Base-by-base conservation (phyloP, 2,797 vertebrate species). In the Typhlichthys eigenmanni region DNA sequence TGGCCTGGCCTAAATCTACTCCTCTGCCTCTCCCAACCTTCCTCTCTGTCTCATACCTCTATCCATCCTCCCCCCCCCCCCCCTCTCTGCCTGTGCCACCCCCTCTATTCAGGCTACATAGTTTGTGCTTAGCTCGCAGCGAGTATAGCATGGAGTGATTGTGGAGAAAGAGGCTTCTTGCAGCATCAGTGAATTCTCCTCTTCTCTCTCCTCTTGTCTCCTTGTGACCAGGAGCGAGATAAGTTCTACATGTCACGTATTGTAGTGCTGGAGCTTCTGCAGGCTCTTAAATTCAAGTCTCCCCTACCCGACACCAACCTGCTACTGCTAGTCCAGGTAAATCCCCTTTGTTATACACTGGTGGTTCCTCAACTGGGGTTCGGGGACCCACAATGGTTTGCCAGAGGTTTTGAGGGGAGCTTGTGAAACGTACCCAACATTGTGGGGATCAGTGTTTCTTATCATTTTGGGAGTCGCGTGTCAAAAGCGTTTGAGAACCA, bases 171-270 rank as follows among this genome's bases (percentile, higher is more conserved):
- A 76, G 75, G 83, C 81, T 84, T 83, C 85, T 83, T 87, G 85
- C 85, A 85, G 85, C 87, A 85, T 81, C 83, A 83, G 85, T 88
- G 86, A 79, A 88, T 88, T 88, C 82, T 87, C 85, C 83, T 74
- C 62, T 69, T 87, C 76, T 89, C 60, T 79, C 68, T 85, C 74
- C 79, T 14, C 13, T 32, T 48, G 47, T 45, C 48, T 55, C 64
- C 64, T 85, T 1, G 14, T 80, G 70, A 81, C 74, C 85, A 99
- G 98, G 98, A 99, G 85, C 93, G 98, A 80, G 98, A 99, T 91
- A 99, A 99, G 88, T 97, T 96, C 92, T 99, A 99, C 89, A 94
- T 99, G 93, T 97, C 96, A 3, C 96, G 98, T 60, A 95, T 96
- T 64, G 96, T 98, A 75, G 95, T 99, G 78, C 50, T 99, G 78